Conservation (phyloP, 2,888 invertebrate species). For the Sycophila texana region DNA sequence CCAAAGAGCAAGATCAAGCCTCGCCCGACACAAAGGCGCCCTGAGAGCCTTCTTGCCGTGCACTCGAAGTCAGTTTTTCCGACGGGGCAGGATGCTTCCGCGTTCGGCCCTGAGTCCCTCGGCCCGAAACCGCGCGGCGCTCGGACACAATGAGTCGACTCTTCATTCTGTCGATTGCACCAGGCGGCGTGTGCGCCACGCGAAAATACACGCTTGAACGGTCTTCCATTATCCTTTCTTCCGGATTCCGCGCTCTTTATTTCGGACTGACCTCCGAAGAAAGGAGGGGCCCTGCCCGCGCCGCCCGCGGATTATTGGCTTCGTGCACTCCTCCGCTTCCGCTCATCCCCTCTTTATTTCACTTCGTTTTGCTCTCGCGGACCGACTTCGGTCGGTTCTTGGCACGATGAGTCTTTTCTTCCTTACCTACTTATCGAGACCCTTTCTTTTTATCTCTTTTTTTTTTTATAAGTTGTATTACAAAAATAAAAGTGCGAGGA, state of each 20-base stretch:
- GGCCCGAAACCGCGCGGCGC: conserved; percentile 44
- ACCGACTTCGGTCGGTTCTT: neutral
- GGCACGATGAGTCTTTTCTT: too few species aligned
- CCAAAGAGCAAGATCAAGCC: too few species aligned
- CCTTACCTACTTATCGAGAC: too few species aligned
- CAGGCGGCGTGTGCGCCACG: conserved; percentile 19
- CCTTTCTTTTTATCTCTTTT: too few species aligned
- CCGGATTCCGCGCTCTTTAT: conserved; percentile 18
- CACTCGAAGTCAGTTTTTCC: conserved; percentile 9
- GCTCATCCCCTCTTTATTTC: neutral
- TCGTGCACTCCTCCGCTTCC: neutral
- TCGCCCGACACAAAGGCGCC: too few species aligned
- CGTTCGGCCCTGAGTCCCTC: conserved; percentile 4
- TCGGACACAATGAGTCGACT: conserved; percentile 65
- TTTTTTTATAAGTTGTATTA: too few species aligned
- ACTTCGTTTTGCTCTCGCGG: conserved; percentile 11
- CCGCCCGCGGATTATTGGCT: conserved; percentile 41
- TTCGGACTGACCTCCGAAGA: conserved; percentile 30
- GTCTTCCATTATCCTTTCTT: conserved; percentile 45
- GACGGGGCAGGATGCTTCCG: conserved; percentile 18
- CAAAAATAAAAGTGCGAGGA: too few species aligned
- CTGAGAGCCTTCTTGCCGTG: neutral
- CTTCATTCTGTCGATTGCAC: conserved; percentile 64
- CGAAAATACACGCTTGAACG: conserved; percentile 39
- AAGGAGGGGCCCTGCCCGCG: conserved; percentile 17